Evolutionary conservation across 2,888 invertebrate species (phyloP), one percentile per base, ranked within the genome.

Genomic region (Fabriciana adippe): DNA sequence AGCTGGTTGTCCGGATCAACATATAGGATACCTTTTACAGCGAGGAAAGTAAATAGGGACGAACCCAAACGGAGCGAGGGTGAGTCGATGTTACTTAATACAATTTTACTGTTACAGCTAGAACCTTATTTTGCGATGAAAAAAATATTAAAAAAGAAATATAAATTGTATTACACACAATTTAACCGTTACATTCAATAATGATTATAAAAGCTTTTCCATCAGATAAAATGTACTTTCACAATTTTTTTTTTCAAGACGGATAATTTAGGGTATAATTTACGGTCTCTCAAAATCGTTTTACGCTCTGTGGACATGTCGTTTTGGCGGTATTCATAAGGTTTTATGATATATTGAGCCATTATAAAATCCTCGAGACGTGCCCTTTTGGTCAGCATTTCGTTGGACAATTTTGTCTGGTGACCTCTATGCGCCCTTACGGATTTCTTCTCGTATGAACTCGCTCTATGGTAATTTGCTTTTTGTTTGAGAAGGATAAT

Each of bases 351-450:
- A 69, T 70, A 67, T 69, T 56, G 68, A 64, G 68, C 61, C 66
- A 72, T 73, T 67, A 70, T 64, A 71, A 67, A 70, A 71, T 64
- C 21, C 67, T 54, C 56, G 56, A 60, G 60, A 56, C 59, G 53
- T 55, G 45, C 41, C 47, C 62, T 64, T n/a, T 26, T 47, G 71
- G 71, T 73, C 73, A 72, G 68, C 72, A 55, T 57, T 69, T 57
- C 16, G 41, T 66, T 18, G 56, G 60, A 59, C 14, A 16, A 50
- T 31, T 61, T 54, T 54, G 47, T 64, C 63, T 66, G 11, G 26
- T 47, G 41, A 59, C 66, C 69, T 60, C 63, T 55, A 45, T 60
- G 14, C 14, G 64, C 41, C 59, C 69, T 66, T 55, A 60, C 15
- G n/a, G 11, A 47, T 11, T 45, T 53, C 18, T 47, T 48, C 41